Percentiles rank a stretch among this genome's conserved stretches.
phyloP scores from a whole-genome alignment of 2,113 vertebrate species.

The Passer domesticus region DNA sequence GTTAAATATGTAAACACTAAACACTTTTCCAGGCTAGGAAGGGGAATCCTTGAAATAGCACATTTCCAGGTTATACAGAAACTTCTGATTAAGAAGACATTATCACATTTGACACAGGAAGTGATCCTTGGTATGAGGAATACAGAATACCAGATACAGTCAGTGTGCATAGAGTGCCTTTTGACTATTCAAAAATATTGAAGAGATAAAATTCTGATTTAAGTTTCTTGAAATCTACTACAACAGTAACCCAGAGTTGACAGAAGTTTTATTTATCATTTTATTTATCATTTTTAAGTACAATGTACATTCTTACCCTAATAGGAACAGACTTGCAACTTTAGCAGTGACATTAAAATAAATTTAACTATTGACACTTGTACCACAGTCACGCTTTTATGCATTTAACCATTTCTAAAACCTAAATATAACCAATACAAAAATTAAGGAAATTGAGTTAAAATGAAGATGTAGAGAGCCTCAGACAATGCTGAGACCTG shows the following conservation, averaged over 20 bases:
- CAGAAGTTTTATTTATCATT: background rate
- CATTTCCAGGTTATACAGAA: background rate
- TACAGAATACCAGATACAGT: background rate
- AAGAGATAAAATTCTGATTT: background rate
- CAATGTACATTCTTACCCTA: background rate
- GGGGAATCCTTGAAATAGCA: background rate
- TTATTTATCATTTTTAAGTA: background rate
- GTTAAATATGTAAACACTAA: background rate
- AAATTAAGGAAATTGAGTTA: background rate
- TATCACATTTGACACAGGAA: background rate
- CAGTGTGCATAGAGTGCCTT: background rate
- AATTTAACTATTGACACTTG: background rate
- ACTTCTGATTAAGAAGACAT: background rate
- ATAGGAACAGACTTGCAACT: background rate
- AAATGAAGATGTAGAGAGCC: background rate
- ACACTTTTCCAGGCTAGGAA: background rate
- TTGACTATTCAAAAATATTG: background rate
- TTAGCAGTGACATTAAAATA: background rate
- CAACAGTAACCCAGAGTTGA: background rate
- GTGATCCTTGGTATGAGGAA: background rate
- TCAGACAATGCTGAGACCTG: background rate
- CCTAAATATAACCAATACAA: background rate
- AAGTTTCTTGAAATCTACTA: background rate
- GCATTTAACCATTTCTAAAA: background rate
- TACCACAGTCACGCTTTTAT: background rate